Evolutionary conservation across 92 coral and sea anemone species (phyloP).

Genomic region (Virgularia gustaviana): DNA sequence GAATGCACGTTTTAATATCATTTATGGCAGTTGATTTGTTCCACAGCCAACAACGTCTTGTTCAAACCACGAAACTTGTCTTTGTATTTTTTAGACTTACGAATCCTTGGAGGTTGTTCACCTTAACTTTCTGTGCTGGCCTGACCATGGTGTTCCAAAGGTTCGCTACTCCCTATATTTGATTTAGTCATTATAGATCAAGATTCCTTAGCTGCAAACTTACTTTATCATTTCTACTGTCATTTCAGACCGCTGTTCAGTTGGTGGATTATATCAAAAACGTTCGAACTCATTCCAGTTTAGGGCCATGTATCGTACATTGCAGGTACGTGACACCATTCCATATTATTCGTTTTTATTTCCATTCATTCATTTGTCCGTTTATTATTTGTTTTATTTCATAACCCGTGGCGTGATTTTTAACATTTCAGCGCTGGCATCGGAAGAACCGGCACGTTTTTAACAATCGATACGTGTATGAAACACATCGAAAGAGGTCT

Average conservation of each 20-base stretch:
- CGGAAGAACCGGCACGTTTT: slow-evolving; percentile 88
- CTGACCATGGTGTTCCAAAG: slow-evolving; percentile 97
- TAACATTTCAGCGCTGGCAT: slow-evolving; percentile 77
- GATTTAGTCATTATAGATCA: no score
- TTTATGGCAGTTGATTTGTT: no score
- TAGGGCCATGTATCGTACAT: slow-evolving; percentile 82
- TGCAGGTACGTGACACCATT: slow-evolving; percentile 65
- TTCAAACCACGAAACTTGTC: background rate
- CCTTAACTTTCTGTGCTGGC: slow-evolving; percentile 76
- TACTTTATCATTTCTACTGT: no score
- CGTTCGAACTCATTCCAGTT: slow-evolving; percentile 53
- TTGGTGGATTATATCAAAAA: slow-evolving; percentile 76
- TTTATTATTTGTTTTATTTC: background rate
- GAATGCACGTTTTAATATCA: no score
- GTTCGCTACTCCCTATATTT: no score
- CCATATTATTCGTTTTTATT: no score
- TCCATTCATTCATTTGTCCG: background rate
- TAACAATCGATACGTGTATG: slow-evolving; percentile 76
- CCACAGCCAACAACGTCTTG: no score
- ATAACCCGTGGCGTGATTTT: background rate
- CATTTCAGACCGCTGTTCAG: slow-evolving; percentile 66
- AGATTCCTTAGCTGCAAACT: no score
- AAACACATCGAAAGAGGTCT: slow-evolving; percentile 77
- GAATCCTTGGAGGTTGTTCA: slow-evolving; percentile 64
- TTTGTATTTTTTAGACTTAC: slow-evolving; percentile 57